These are phyloP conservation scores for Amiota minor DNA, from an alignment of 2,888 invertebrate species.

Conservation along the genomic window DNA sequence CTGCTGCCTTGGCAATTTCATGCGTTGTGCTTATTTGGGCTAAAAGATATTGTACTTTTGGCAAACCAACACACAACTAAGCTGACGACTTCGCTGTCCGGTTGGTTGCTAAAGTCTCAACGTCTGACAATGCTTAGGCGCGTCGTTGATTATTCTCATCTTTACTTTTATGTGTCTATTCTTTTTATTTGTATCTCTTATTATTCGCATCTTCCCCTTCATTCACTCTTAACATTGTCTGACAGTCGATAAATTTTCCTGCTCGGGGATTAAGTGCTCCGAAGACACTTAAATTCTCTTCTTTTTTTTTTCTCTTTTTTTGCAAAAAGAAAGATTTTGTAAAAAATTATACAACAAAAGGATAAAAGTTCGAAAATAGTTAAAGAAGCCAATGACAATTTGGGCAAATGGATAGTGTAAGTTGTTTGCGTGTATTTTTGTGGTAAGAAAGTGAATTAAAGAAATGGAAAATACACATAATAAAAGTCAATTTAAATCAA, in stretches of 20 bases:
- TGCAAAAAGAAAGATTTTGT: not conserved
- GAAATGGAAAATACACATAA: not conserved
- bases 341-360: not conserved
- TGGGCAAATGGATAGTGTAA: too few species aligned
- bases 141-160: not conserved
- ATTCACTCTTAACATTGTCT: not conserved
- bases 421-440: too few species aligned
- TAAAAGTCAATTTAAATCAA: constrained; percentile 29
- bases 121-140: constrained; percentile 62
- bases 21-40: constrained; percentile 65
- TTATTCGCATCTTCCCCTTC: constrained; percentile 30
- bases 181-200: not conserved
- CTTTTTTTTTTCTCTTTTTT: too few species aligned
- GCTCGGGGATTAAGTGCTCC: constrained; percentile 52
- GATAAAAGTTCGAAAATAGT: constrained; percentile 7
- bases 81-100: constrained; percentile 11
- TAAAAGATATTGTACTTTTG: constrained; percentile 58
- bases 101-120: constrained; percentile 42
- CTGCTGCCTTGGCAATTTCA: constrained; percentile 38
- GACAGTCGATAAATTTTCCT: constrained; percentile 57
- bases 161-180: constrained; percentile 14
- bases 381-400: not conserved
- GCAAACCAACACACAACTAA: constrained; percentile 11
- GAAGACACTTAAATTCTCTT: constrained; percentile 8
- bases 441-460: not conserved